phyloP scores from a whole-genome alignment of 2,113 vertebrate species.

The Anser cygnoides region DNA sequence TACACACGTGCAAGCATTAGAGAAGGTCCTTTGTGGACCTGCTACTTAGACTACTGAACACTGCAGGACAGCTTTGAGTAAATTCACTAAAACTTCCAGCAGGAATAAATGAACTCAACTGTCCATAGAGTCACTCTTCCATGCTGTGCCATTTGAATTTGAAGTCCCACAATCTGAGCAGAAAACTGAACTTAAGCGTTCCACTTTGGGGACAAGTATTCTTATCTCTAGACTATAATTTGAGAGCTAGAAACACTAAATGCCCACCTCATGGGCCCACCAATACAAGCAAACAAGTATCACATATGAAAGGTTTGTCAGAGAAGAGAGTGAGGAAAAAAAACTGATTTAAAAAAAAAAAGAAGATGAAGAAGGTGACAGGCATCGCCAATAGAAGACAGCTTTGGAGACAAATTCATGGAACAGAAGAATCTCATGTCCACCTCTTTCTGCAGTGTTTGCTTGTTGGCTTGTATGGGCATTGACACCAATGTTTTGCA shows the following conservation, averaged over 20 bases:
- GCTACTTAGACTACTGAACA: not conserved
- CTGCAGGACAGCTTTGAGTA: not conserved
- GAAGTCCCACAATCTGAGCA: not conserved
- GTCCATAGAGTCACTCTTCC: not conserved
- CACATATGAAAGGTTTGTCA: too few species aligned
- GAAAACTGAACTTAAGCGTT: not conserved
- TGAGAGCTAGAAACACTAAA: not conserved
- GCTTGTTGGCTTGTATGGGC: not conserved
- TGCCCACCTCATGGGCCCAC: not conserved
- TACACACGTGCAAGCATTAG: not conserved
- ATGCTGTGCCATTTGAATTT: not conserved
- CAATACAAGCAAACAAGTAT: too few species aligned
- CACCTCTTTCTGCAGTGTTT: not conserved
- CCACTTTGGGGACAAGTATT: not conserved
- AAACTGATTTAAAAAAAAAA: not conserved
- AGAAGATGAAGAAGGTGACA: too few species aligned
- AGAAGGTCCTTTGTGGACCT: not conserved
- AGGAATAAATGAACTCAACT: not conserved
- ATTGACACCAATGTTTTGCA: not conserved
- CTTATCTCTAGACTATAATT: not conserved
- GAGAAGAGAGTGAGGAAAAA: not conserved
- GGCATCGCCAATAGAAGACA: not conserved
- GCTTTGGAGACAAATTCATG: not conserved
- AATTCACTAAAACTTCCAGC: not conserved
- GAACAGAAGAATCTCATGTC: not conserved